Percentiles rank a stretch among this genome's conserved stretches.
phyloP scores from a whole-genome alignment of 2,113 vertebrate genomes.

The Cavia porcellus region DNA sequence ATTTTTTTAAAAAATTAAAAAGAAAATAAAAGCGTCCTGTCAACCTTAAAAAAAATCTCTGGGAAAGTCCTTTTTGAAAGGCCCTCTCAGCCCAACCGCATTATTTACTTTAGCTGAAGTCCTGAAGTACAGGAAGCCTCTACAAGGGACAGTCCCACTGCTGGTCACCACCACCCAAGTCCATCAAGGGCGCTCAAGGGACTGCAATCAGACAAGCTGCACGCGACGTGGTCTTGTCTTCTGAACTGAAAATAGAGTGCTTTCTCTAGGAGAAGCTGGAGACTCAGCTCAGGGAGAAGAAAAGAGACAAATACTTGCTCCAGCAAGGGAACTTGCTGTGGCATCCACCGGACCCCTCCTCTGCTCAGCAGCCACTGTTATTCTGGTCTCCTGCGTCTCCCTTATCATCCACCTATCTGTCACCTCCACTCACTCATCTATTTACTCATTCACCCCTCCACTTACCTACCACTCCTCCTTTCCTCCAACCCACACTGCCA shows the following conservation, averaged over 20 bases:
- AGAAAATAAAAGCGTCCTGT: not conserved
- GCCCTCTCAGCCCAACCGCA: not conserved
- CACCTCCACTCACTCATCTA: rapidly evolving
- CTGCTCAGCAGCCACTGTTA: not conserved
- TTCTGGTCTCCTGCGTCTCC: not conserved
- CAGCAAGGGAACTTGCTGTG: not conserved
- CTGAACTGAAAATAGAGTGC: not conserved
- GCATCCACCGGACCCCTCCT: not conserved
- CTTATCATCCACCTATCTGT: not conserved
- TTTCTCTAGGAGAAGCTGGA: not conserved
- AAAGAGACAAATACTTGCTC: not conserved
- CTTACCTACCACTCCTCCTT: not conserved
- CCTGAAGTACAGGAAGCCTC: not conserved
- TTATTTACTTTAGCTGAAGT: not conserved
- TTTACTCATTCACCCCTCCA: rapidly evolving
- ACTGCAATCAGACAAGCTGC: not conserved
- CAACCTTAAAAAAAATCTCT: not conserved
- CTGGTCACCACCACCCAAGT: not conserved
- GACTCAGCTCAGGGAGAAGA: not conserved
- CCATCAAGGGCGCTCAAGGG: not conserved
- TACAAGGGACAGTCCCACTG: not conserved
- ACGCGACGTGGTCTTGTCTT: not conserved
- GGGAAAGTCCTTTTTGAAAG: slow-evolving; percentile 1
- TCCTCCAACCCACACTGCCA: not conserved
- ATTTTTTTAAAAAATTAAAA: not conserved